Percentiles rank a stretch among this genome's conserved stretches.
These are phyloP conservation scores for Tenodera sinensis DNA, from an alignment of 2,888 invertebrate species.

Conservation along the genomic window DNA sequence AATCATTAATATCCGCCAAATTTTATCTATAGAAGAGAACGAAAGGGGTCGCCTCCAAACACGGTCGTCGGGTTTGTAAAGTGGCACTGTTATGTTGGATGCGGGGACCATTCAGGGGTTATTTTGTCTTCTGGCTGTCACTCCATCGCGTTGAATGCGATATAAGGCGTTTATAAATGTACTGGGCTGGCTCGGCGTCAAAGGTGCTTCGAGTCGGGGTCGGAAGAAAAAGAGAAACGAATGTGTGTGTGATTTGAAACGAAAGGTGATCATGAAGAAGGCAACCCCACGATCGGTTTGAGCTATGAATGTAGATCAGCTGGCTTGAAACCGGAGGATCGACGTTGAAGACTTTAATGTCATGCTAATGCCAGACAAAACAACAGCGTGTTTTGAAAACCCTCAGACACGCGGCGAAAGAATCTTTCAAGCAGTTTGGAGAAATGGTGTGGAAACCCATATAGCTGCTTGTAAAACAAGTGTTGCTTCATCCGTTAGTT, in stretches of 20 bases:
- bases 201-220: neutral
- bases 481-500: neutral
- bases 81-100: neutral
- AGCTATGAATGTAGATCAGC: constrained; percentile 3
- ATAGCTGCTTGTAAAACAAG: neutral
- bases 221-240: neutral
- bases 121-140: neutral
- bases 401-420: neutral
- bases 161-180: neutral
- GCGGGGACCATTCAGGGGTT: neutral
- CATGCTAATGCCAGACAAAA: neutral
- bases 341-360: neutral
- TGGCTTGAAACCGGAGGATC: neutral
- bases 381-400: neutral
- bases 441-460: neutral
- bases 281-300: neutral
- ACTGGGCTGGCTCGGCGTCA: neutral
- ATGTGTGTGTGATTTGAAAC: constrained; percentile 5
- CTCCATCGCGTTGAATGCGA: neutral
- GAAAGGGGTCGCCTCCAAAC: neutral
- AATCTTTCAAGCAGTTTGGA: neutral
- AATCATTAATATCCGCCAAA: constrained; percentile 31
- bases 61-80: neutral
- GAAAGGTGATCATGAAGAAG: neutral
- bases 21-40: constrained; percentile 16